A percentile compares a stretch with the other conserved stretches of the same genome.
Conservation (phyloP, 2,113 vertebrate genomes). For the Menura novaehollandiae region DNA sequence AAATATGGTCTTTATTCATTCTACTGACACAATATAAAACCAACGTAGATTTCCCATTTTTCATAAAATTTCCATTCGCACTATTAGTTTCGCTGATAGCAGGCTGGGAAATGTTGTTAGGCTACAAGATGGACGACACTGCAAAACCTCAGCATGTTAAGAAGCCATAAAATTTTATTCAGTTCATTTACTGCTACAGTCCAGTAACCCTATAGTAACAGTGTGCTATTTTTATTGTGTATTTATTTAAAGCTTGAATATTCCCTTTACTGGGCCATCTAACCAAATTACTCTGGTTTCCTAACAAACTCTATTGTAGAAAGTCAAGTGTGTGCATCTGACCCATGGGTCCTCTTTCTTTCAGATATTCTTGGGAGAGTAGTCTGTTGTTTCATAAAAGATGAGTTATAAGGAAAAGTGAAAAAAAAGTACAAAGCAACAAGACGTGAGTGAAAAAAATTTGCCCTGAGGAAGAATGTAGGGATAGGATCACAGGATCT, state of each 20-base stretch:
- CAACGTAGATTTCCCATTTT: conserved; percentile 78
- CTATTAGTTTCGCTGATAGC: conserved; percentile 81
- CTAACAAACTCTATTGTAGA: conserved; percentile 1
- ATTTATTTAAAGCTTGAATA: conserved; percentile 82
- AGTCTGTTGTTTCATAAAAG: background rate
- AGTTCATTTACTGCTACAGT: conserved; percentile 81
- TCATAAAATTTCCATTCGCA: conserved; percentile 80
- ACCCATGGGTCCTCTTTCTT: background rate
- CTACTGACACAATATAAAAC: conserved; percentile 81
- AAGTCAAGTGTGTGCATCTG: background rate
- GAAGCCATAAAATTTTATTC: conserved; percentile 83
- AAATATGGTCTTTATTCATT: conserved; percentile 81
- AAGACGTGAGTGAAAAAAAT: background rate
- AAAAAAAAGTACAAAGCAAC: background rate
- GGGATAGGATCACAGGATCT: background rate
- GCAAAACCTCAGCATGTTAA: conserved; percentile 78
- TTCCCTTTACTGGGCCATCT: conserved; percentile 58
- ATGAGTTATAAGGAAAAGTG: background rate
- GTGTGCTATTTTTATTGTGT: conserved; percentile 80
- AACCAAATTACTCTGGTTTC: conserved; percentile 57
- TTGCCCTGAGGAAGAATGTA: background rate
- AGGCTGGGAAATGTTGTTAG: conserved; percentile 79
- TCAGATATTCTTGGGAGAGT: background rate
- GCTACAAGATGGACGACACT: conserved; percentile 76
- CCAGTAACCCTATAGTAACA: conserved; percentile 77